Percentiles rank a stretch among this genome's conserved stretches.
phyloP scores from a whole-genome alignment of 2,113 vertebrate genomes.

The Euleptes europaea region DNA sequence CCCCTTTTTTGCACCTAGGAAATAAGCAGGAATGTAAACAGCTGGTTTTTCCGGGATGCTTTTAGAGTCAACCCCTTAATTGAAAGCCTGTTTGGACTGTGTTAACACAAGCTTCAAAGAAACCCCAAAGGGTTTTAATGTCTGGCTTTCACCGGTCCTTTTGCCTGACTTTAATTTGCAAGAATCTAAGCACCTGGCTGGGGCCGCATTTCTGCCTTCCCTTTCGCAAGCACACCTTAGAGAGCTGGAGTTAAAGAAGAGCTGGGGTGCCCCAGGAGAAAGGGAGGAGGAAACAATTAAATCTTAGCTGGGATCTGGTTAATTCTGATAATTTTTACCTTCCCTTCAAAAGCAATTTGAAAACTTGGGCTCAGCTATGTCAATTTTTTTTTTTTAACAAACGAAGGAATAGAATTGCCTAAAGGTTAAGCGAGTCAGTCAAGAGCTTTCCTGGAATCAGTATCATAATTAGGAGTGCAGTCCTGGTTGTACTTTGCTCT shows the following conservation, averaged over 20 bases:
- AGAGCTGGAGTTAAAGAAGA: not conserved
- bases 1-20: not conserved
- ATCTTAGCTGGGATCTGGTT: not conserved
- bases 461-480: not conserved
- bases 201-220: not conserved
- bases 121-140: not conserved
- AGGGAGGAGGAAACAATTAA: not conserved
- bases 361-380: not conserved
- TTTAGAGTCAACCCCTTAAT: not conserved
- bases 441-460: not conserved
- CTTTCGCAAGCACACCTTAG: not conserved
- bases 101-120: constrained; percentile 8
- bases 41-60: not conserved
- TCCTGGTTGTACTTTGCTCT: not conserved
- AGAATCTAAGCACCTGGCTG: not conserved
- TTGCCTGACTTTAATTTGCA: not conserved
- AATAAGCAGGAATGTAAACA: not conserved
- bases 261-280: not conserved
- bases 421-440: not conserved
- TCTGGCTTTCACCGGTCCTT: not conserved
- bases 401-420: not conserved
- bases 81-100: not conserved
- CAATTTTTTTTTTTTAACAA: not conserved
- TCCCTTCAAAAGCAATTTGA: not conserved
- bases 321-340: not conserved